A percentile compares a stretch with the other conserved stretches of the same genome.
Conservation (phyloP, 2,113 vertebrate genomes). For the Piaya cayana region DNA sequence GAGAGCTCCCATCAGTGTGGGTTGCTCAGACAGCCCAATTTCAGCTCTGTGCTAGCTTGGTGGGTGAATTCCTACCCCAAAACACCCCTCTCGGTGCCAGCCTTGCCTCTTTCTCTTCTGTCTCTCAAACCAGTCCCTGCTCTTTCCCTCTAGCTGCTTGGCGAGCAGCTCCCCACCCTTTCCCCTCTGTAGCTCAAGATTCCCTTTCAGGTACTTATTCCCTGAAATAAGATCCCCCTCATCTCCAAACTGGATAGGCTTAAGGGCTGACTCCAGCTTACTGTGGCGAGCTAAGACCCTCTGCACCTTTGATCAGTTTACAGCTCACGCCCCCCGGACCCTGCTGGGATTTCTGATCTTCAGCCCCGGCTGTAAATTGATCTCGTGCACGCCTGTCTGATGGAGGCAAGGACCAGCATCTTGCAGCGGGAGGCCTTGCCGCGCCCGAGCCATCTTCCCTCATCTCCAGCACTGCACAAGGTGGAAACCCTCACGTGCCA, state of each 20-base stretch:
- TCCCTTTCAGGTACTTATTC: slow-evolving; percentile 28
- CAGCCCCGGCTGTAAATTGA: not conserved
- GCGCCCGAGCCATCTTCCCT: not conserved
- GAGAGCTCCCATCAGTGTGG: fast-evolving
- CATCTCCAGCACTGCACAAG: fast-evolving
- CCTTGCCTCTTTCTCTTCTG: not conserved
- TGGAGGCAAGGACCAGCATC: not conserved
- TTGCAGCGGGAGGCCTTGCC: not conserved
- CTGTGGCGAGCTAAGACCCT: not conserved
- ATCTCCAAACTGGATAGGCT: not conserved
- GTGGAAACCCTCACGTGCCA: fast-evolving
- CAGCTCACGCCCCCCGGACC: not conserved
- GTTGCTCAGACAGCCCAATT: fast-evolving
- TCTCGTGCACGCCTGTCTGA: not conserved
- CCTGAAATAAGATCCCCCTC: slow-evolving; percentile 49
- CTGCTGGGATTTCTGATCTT: not conserved
- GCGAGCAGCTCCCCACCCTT: not conserved
- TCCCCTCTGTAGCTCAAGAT: not conserved
- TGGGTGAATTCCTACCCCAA: not conserved
- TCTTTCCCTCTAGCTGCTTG: not conserved
- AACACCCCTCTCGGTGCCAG: not conserved
- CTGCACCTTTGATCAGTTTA: slow-evolving; percentile 44
- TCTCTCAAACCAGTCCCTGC: not conserved
- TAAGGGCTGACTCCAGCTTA: slow-evolving; percentile 27
- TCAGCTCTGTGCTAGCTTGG: not conserved